phyloP scores from a whole-genome alignment of 2,113 vertebrate genomes.

The Vulpes vulpes region DNA sequence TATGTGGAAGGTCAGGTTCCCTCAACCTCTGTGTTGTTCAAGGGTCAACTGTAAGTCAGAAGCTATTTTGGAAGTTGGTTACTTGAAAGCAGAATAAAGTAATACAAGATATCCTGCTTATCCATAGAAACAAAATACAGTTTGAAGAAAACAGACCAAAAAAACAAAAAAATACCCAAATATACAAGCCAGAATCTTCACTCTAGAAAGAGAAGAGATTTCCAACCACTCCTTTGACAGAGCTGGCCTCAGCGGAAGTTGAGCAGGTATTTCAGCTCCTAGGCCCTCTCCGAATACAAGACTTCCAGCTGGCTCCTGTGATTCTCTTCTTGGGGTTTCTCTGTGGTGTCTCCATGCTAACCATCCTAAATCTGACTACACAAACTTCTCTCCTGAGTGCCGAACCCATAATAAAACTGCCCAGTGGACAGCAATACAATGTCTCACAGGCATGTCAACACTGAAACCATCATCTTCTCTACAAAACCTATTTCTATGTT shows the following conservation, averaged over 20 bases:
- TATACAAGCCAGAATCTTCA: neutral
- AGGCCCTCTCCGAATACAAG: neutral
- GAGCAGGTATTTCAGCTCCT: neutral
- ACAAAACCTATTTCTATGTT: neutral
- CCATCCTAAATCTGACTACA: neutral
- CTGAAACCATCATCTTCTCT: neutral
- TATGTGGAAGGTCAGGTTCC: neutral
- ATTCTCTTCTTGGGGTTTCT: neutral
- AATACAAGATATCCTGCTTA: neutral
- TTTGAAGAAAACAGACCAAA: neutral
- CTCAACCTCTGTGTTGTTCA: neutral
- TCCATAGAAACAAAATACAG: neutral
- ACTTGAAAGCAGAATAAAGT: neutral
- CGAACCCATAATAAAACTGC: neutral
- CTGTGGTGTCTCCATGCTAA: neutral
- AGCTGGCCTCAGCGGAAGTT: neutral
- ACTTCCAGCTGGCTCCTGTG: neutral
- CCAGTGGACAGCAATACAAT: neutral
- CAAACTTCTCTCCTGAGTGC: neutral
- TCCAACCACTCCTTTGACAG: neutral
- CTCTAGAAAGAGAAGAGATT: neutral
- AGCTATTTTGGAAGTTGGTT: neutral
- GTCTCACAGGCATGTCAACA: neutral
- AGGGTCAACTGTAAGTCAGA: neutral
- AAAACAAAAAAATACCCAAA: neutral